Evolutionary conservation across 2,797 vertebrate genomes (phyloP), one percentile per base, ranked within the genome.

Genomic region (Salarias fasciatus): DNA sequence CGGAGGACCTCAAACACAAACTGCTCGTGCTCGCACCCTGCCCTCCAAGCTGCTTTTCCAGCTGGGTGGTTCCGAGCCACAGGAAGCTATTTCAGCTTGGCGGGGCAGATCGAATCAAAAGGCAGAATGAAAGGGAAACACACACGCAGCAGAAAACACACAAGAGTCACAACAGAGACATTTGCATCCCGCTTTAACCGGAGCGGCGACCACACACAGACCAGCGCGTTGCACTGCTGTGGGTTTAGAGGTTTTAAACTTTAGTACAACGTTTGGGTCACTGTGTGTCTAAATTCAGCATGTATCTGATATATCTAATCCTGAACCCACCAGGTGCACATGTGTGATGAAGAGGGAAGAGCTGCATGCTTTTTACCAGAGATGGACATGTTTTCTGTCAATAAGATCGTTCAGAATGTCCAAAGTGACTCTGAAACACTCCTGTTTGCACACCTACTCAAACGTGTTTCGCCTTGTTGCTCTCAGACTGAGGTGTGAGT

Each of bases 71-170:
- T 83, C 67, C 4, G 63, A 81, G 71, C 81, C 74, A 75, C 83
- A 83, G 79, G 84, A 86, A 76, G 69, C 70, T 64, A 69, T 80
- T 86, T 80, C 63, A 63, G 79, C 69, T 67, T 68, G 64, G 69
- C 69, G 69, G 65, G 59, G 53, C 72, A 50, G 71, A 45, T 61
- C 52, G 53, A 79, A 72, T 84, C 75, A 84, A 76, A n/a, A 82
- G 55, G 29, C 58, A 67, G 77, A 84, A 47, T 1, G 6, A 28
- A 70, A 60, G 77, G 63, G 74, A 83, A 58, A 74, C 41, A 72
- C 36, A 11, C 11, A 11, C 36, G 10, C 36, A 50, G 28, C 45
- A 50, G 40, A 35, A 64, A 72, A 58, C 63, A 71, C 70, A 65
- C 41, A 55, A 42, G 60, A 77, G 44, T 53, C 36, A 41, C 74